Evolutionary conservation across 1,140 invertebrate species (phyloP).

Genomic region (Drosophila bocqueti): DNA sequence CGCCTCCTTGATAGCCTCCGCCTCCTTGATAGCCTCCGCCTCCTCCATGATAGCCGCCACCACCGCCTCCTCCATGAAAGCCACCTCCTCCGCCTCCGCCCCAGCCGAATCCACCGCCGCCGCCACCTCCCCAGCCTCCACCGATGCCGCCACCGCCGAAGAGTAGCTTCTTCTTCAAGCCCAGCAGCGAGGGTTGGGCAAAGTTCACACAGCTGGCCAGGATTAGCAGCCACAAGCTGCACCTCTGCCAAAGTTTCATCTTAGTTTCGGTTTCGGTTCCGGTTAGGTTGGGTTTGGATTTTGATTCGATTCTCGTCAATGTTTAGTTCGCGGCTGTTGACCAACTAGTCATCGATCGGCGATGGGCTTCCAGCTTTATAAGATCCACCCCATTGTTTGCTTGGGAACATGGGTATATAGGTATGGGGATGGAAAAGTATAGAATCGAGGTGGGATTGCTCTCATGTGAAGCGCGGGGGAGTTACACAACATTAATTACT

Average conservation of each 20-base stretch:
- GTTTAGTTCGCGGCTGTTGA: conserved; percentile 12
- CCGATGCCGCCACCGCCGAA: conserved; percentile 41
- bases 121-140: conserved; percentile 40
- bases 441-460: conserved; percentile 1
- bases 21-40: conserved; percentile 23
- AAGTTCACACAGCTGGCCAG: conserved; percentile 49
- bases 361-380: conserved; percentile 53
- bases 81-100: conserved; percentile 38
- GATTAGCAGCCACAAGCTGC: conserved; percentile 44
- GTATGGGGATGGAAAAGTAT: conserved; percentile 4
- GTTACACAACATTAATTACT: conserved; percentile 56
- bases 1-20: conserved; percentile 11
- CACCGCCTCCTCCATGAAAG: conserved; percentile 11
- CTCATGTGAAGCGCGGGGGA: conserved; percentile 24
- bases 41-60: conserved; percentile 11
- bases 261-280: conserved; percentile 19
- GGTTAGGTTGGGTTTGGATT: neutral
- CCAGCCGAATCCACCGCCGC: conserved; percentile 20
- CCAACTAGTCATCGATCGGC: conserved; percentile 44
- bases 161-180: conserved; percentile 63
- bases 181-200: conserved; percentile 55
- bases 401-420: neutral
- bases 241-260: conserved; percentile 37
- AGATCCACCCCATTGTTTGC: conserved; percentile 55
- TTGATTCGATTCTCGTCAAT: neutral